Base-by-base conservation (phyloP, 2,797 vertebrate genomes). In the Aplochiton taeniatus region DNA sequence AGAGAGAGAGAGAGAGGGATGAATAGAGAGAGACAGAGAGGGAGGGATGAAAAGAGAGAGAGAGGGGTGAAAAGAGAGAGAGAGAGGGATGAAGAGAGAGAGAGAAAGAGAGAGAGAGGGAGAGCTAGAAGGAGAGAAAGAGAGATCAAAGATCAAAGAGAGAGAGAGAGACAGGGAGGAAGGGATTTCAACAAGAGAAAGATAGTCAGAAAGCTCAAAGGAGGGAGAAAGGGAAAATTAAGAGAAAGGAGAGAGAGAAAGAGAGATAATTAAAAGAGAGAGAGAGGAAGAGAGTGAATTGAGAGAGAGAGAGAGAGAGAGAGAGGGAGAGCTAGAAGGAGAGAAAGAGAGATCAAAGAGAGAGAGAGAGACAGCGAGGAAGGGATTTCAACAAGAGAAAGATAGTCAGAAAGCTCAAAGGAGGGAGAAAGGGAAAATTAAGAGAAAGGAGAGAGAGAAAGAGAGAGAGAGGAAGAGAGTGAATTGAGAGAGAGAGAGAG, bases 401-500 rank as follows among this genome's bases (percentile, higher is more conserved):
- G 45, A 41, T 31, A 20, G 8, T 13, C 18, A n/a, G n/a, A n/a
- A n/a, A n/a, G n/a, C n/a, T n/a, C n/a, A n/a, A n/a, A n/a, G n/a
- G n/a, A n/a, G n/a, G n/a, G n/a, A n/a, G n/a, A n/a, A n/a, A 18
- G 9, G 7, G 14, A n/a, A 3, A 12, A 62, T 55, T 12, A 61
- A 48, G 11, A 12, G 11, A 12, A 48, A 55, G 47, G 17, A 46
- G 41, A n/a, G n/a, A n/a, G n/a, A n/a, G n/a, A n/a, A n/a, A 43
- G 45, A 58, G 54, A 48, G 19, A 47, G 14, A 61, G 10, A 63
- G 7, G 51, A 91, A 84, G 45, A 81, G 80, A 87, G 86, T 88
- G 87, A 77, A 70, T 91, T 85, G 80, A 82, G 90, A 89, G 85
- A 88, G 84, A 88, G 90, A 90, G 89, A 86, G 79, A 75, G 68